Conservation (phyloP, 1,140 invertebrate genomes). For the Kradibia gibbosae region DNA sequence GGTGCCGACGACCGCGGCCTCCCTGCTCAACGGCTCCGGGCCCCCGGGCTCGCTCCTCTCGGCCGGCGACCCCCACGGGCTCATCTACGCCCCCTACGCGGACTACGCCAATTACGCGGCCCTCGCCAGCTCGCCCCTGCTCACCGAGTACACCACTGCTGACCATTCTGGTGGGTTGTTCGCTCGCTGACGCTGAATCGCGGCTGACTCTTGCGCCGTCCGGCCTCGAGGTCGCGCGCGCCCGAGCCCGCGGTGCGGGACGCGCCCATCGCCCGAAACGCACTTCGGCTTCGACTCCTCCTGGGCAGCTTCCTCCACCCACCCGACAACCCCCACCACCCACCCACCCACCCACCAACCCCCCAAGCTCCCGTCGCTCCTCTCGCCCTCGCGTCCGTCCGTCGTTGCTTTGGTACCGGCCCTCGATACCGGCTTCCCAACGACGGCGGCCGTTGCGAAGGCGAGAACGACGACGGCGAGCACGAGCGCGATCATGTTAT, state of each 20-base stretch:
- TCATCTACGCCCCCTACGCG: conserved; percentile 84
- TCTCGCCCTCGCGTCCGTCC: background rate
- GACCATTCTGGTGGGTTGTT: conserved; percentile 97
- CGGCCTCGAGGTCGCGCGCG: no score
- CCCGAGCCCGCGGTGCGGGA: no score
- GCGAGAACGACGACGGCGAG: background rate
- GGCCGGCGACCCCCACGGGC: conserved; percentile 76
- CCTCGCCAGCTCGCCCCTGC: conserved; percentile 84
- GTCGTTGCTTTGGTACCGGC: background rate
- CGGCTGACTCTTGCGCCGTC: no score
- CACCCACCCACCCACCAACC: no score
- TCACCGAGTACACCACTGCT: conserved; percentile 87
- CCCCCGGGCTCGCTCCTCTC: conserved; percentile 77
- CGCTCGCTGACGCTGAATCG: conserved; percentile 78
- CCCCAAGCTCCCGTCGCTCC: background rate
- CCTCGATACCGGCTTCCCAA: background rate
- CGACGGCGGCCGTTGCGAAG: background rate
- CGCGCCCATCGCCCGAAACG: no score
- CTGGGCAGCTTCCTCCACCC: no score
- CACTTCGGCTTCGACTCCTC: no score
- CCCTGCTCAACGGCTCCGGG: conserved; percentile 80
- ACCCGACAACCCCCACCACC: no score
- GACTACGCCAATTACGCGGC: conserved; percentile 93
- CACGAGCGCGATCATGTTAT: background rate
- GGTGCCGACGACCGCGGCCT: conserved; percentile 83